phyloP scores from a whole-genome alignment of 2,888 invertebrate genomes.

The Euphydryas editha region DNA sequence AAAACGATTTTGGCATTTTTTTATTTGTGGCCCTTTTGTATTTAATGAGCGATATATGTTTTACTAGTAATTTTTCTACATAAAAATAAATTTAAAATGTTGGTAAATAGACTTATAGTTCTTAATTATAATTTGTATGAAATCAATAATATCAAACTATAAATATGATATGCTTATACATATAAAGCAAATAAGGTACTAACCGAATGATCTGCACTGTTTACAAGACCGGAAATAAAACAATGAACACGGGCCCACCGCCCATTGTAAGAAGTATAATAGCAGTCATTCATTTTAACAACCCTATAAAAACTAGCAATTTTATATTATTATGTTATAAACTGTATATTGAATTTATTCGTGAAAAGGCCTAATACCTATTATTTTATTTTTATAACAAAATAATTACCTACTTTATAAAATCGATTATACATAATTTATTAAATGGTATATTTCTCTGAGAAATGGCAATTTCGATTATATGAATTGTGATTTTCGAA shows the following conservation, averaged over 20 bases:
- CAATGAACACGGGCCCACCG: constrained; percentile 15
- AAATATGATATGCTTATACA: constrained; percentile 3
- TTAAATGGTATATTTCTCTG: constrained; percentile 5
- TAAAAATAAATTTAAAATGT: no score
- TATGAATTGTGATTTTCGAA: constrained; percentile 65
- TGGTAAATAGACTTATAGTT: neutral
- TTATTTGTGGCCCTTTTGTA: no score
- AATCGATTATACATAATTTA: neutral
- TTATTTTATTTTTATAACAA: constrained; percentile 8
- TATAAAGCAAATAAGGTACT: constrained; percentile 19
- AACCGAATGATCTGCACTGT: constrained; percentile 1
- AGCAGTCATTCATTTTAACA: constrained; percentile 26
- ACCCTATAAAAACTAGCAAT: constrained; percentile 15
- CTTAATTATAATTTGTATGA: neutral
- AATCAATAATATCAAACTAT: neutral
- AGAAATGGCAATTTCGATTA: constrained; percentile 46
- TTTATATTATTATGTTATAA: constrained; percentile 26
- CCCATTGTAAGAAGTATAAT: constrained; percentile 24
- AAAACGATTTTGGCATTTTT: no score
- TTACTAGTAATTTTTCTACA: no score
- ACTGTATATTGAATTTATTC: constrained; percentile 19
- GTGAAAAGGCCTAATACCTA: constrained; percentile 15
- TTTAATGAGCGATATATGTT: no score
- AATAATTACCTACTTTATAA: neutral
- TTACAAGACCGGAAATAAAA: constrained; percentile 27